Percentiles rank a stretch among this genome's conserved stretches.
phyloP scores from a whole-genome alignment of 1,140 invertebrate species.

The Dreissena rostriformis region DNA sequence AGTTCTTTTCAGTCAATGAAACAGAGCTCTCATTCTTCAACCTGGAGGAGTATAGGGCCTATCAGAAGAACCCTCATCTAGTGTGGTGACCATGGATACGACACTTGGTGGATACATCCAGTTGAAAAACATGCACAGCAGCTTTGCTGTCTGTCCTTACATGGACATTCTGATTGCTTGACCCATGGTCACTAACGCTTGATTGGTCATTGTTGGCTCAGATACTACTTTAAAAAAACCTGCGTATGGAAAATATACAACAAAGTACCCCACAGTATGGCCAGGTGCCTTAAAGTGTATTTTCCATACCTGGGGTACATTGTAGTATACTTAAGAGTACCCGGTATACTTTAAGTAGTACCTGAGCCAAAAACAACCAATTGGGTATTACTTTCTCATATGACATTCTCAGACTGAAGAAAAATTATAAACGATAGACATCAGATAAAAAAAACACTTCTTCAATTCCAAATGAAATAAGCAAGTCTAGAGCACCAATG shows the following conservation, averaged over 20 bases:
- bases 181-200: not conserved
- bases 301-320: too few relatives aligned
- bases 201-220: too few relatives aligned
- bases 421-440: not conserved
- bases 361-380: too few relatives aligned
- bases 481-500: not conserved
- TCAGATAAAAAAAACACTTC: not conserved
- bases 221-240: too few relatives aligned
- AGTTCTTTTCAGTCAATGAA: conserved; percentile 36
- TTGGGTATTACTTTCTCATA: too few relatives aligned
- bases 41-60: conserved; percentile 39
- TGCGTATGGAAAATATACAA: too few relatives aligned
- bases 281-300: too few relatives aligned
- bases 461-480: not conserved
- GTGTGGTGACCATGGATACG: conserved; percentile 10
- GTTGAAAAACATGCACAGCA: not conserved
- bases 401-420: not conserved
- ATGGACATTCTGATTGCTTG: not conserved
- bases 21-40: conserved; percentile 48
- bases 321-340: too few relatives aligned
- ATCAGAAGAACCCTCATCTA: conserved; percentile 39
- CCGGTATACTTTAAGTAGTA: too few relatives aligned
- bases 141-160: not conserved
- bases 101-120: not conserved
- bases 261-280: too few relatives aligned